Base-by-base conservation (phyloP, 2,797 vertebrate genomes). In the Sphenodon punctatus region DNA sequence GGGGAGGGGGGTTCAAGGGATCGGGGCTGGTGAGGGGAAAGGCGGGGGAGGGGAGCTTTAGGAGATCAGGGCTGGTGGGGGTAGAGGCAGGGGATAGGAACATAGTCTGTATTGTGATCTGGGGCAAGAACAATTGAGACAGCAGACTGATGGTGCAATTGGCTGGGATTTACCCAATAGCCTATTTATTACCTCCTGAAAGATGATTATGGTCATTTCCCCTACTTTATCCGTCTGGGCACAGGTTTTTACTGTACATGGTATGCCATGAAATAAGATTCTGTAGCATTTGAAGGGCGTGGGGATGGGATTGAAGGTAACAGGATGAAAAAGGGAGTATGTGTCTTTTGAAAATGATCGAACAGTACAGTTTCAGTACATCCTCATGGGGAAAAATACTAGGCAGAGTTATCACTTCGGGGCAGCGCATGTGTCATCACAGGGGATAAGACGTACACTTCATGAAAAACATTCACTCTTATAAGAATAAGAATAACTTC, bases 401-500 rank as follows among this genome's bases (percentile, higher is more conserved):
- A 70, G 65, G 65, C 78, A 82, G 67, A n/a, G 27, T 23, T 41
- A 0, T 75, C 72, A 34, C 23, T 69, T 79, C 86, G 53, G 85
- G n/a, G 14, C 49, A 64, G 39, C 30, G 16, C 14, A 16, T 9
- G 11, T 41, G 63, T 78, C 75, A 39, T 69, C 82, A 36, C 17
- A 4, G 2, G 20, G n/a, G 19, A 1, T 78, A 84, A 77, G 66
- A 75, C 65, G 67, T 76, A 27, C 10, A 30, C 20, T 90, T 79
- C 27, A 80, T 78, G 82, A 69, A 56, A 58, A 76, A 13, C 45
- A 53, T 30, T 56, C 56, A 43, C 34, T 83, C 72, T 87, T 46
- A 22, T 5, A 67, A 82, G 58, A 71, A 72, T 34, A 58, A 58
- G 84, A 75, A 68, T 64, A 85, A 78, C 69, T 67, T 89, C 75